Evolutionary conservation across 2,888 invertebrate genomes (phyloP), one percentile per base, ranked within the genome.

Genomic region (Prostheceraeus crozeri): DNA sequence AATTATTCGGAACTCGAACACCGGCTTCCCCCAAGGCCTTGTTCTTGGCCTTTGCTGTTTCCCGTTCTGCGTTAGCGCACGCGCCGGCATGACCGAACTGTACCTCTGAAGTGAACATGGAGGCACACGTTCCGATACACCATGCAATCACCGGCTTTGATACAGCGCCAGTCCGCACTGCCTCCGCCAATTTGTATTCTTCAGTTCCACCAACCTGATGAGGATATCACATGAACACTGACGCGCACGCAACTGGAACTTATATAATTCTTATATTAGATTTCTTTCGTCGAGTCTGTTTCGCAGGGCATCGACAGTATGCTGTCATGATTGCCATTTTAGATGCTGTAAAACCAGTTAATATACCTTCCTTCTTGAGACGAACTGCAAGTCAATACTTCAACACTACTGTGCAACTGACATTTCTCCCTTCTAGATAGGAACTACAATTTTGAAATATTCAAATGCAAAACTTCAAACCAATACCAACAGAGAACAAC

Each of bases 11-110:
- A 1, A 98, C 96, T 63, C 83, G 81, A 0, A 89, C 94, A 0
- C 96, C 96, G 58, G 85, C 85, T 0, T 82, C 82, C 59, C 81
- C 80, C 6, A 98, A 79, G 0, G 88, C 86, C 1, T 82, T 82
- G 76, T 98, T 98, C 80, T 98, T 98, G 0, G 87, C 83, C 0
- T 83, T 83, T 0, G 98, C 96, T 45, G 96, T 96, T 79, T 98
- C 98, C 10, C 84, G 76, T 52, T 86, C 85, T 1, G 88, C 89
- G 72, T 96, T 89, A 23, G 96, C 98, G 70, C 93, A 91, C 1
- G 96, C 91, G 3, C 98, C 98, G 65, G 98, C 98, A 80, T 98
- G 98, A 0, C 98, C 98, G 78, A 99, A 98, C 78, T 99, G 98
- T 8, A 98, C 91, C 75, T 84, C 54, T 3, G 52, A 31, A 16